Evolutionary conservation across 2,797 vertebrate genomes (phyloP).

Genomic region (Phataginus tricuspis): DNA sequence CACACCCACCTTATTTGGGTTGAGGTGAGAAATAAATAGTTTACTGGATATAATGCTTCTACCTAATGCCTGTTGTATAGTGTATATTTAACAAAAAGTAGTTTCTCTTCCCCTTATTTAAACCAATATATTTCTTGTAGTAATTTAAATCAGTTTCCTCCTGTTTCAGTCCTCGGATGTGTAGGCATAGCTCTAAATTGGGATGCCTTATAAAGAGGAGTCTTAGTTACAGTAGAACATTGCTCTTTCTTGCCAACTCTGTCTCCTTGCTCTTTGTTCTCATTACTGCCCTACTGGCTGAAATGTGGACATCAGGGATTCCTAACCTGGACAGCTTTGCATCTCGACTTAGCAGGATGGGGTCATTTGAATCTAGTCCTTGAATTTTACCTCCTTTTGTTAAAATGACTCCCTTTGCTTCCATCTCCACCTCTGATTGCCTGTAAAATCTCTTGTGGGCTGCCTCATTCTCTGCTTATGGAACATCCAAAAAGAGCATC

Average conservation of each 20-base stretch:
- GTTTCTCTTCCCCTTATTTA: constrained; percentile 40
- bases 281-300: background rate
- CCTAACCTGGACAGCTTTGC: background rate
- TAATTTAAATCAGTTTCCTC: constrained; percentile 1
- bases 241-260: accelerated
- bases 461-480: background rate
- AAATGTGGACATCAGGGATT: background rate
- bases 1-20: background rate
- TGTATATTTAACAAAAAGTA: background rate
- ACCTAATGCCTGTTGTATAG: background rate
- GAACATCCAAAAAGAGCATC: background rate
- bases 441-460: background rate
- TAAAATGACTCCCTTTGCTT: background rate
- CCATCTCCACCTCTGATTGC: background rate
- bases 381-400: background rate
- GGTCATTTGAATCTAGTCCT: background rate
- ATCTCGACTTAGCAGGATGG: background rate
- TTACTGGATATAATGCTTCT: background rate
- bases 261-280: background rate
- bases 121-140: background rate
- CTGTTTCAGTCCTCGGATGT: background rate
- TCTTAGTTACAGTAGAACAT: background rate
- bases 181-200: background rate
- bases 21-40: background rate
- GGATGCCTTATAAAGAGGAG: background rate